These are phyloP conservation scores for western clawed frog (Xenopus tropicalis) DNA, from an alignment of 2,113 vertebrate species.

Conservation along the genomic window UCB_Xtro_10.0 CM004450.2:99865501-99866000, in stretches of 20 bases:
- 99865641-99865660: not conserved
- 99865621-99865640: conserved; percentile 7
- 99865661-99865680: not conserved
- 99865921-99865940: no score
- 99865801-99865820: conserved; percentile 7
- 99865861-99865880: not conserved
- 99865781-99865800: conserved; percentile 13
- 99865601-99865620: conserved; percentile 34
- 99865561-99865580: conserved; percentile 17
- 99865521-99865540: conserved; percentile 7
- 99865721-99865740: no score
- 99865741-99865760: not conserved
- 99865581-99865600: conserved; percentile 12
- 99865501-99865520: conserved; percentile 21
- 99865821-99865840: conserved; percentile 38
- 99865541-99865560: not conserved
- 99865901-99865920: no score
- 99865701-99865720: not conserved
- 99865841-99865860: conserved; percentile 23
- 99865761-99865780: conserved; percentile 8
- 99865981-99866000: conserved; percentile 39
- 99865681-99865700: not conserved
- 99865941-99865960: not conserved
- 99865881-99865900: no score
- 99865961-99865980: conserved; percentile 35